Conservation (phyloP, 2,888 invertebrate species). For the Pemphredon lugubris region DNA sequence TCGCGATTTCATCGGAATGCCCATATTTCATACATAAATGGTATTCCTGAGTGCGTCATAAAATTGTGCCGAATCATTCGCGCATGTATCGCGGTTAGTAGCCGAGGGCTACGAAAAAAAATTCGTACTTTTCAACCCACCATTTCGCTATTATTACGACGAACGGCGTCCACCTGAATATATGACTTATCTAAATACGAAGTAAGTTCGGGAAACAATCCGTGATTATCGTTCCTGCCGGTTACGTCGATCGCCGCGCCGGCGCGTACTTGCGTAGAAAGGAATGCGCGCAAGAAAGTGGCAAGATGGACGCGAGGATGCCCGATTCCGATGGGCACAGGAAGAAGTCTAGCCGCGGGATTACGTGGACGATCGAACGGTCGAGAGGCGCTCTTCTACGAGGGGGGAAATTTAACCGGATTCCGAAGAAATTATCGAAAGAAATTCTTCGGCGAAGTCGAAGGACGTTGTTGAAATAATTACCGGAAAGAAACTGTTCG, state of each 20-base stretch:
- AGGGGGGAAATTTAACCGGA: conserved; percentile 43
- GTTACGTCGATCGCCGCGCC: conserved; percentile 22
- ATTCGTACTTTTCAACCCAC: too few species aligned
- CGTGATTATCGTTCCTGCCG: conserved; percentile 39
- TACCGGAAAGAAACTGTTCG: conserved; percentile 4
- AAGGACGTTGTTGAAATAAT: conserved; percentile 26
- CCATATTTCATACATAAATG: too few species aligned
- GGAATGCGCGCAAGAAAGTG: conserved; percentile 63
- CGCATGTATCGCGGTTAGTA: too few species aligned
- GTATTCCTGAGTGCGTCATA: too few species aligned
- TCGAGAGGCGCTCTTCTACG: background rate
- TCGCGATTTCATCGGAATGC: too few species aligned
- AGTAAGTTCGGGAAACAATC: too few species aligned
- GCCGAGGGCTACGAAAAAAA: too few species aligned
- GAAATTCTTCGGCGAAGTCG: conserved; percentile 40
- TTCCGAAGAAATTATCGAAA: conserved; percentile 45
- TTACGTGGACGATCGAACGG: conserved; percentile 50
- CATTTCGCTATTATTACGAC: too few species aligned
- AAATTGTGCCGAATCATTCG: too few species aligned
- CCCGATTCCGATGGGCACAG: conserved; percentile 50
- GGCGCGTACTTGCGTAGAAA: conserved; percentile 23
- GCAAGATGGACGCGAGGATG: conserved; percentile 48
- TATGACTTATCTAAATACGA: too few species aligned
- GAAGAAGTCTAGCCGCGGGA: conserved; percentile 55
- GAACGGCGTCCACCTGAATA: too few species aligned